Base-by-base conservation (phyloP, 2,797 vertebrate genomes). In the Thamnophis elegans region DNA sequence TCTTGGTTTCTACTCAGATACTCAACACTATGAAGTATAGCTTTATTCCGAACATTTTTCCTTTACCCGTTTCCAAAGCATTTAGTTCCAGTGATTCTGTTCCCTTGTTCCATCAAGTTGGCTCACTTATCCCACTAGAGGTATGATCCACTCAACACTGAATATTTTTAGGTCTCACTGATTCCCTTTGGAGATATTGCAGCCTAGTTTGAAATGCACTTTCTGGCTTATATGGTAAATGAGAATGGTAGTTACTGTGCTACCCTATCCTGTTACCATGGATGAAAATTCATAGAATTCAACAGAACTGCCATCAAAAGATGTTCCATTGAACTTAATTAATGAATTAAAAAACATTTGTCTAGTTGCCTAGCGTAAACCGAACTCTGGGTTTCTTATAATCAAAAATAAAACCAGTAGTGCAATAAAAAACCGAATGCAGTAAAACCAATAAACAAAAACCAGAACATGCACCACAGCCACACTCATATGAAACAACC, bases 1-100 rank as follows among this genome's bases (percentile, higher is more conserved):
- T 95, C 94, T 95, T 96, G 95, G 91, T 91, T 95, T 94, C 95
- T 96, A 68, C 92, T 89, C 91, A 93, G 93, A 93, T 95, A 92
- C 94, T 93, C 92, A 93, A 54, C 96, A 94, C 95, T 96, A 93
- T 92, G 93, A 95, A 91, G 93, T 96, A 94, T 87, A 87, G 94
- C 91, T 96, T 95, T 93, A 68, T 95, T 95, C 85, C 36, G 92
- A 91, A 92, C 68, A 88, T 95, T 96, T 96, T 96, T 60, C 91
- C 92, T 90, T 91, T 90, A 55, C 73, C 28, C 82, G 91, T 94
- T 95, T 96, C 95, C 96, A 95, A 96, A 95, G 92, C 94, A 96
- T 90, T 94, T 93, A 92, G 91, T 96, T 95, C 91, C 94, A 95
- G 86, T 87, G 90, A 93, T 91, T 87, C 89, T 95, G 93, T 55